phyloP scores from a whole-genome alignment of 2,113 vertebrate genomes.

The Elgaria multicarinata region DNA sequence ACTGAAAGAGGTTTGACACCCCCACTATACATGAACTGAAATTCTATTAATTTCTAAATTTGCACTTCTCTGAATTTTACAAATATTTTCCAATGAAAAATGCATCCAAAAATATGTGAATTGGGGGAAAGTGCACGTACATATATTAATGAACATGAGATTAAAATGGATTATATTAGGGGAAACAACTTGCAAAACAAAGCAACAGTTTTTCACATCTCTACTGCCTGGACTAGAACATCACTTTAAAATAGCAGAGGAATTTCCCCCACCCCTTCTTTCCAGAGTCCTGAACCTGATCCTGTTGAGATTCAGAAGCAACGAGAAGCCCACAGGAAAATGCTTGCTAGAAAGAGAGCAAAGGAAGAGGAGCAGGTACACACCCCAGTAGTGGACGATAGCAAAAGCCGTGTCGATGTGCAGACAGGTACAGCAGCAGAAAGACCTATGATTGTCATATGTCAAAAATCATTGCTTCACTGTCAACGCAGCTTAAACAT shows the following conservation, averaged over 20 bases:
- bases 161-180: too few species aligned
- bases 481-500: neutral
- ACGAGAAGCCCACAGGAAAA: conserved; percentile 74
- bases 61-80: too few species aligned
- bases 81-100: too few species aligned
- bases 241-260: conserved; percentile 11
- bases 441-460: neutral
- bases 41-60: too few species aligned
- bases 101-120: too few species aligned
- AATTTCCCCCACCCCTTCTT: neutral
- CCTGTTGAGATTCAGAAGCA: conserved; percentile 76
- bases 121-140: too few species aligned
- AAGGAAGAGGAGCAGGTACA: conserved; percentile 66
- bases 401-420: conserved; percentile 83
- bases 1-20: too few species aligned
- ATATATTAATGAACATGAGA: too few species aligned
- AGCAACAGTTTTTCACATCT: neutral
- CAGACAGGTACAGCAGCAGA: conserved; percentile 85
- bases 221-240: neutral
- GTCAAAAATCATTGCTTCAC: conserved; percentile 7
- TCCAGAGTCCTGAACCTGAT: conserved; percentile 74
- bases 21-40: too few species aligned
- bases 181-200: too few species aligned
- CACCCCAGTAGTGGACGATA: conserved; percentile 80
- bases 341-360: conserved; percentile 66